Evolutionary conservation across 2,888 invertebrate genomes (phyloP), one percentile per base, ranked within the genome.

Genomic region (Microplitis deprimator): DNA sequence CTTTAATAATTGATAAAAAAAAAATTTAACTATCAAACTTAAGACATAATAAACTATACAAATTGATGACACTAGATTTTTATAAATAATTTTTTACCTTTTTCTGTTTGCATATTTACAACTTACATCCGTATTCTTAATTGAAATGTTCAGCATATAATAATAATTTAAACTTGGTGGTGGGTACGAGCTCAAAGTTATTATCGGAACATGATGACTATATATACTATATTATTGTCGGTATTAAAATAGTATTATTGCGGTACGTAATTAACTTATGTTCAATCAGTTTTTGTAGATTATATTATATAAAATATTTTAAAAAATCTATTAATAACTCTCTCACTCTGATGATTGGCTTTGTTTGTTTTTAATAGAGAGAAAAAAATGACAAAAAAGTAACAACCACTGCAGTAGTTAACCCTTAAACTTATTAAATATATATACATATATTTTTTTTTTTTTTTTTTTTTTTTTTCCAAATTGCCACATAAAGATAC

Each of bases 151-250:
- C 4, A 13, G 10, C 13, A 50, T 50, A 50, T 50, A 13, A 2
- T 4, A 8, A 50, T 50, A 50, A 50, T 13, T 13, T 50, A 38
- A 16, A 20, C 41, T 61, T 60, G 7, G 29, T 71, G 61, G 61
- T 71, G 29, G 72, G 29, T 29, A 29, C 50, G 61, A 77, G 72
- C 68, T 68, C 72, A 67, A 76, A 77, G 73, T 73, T 77, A 77
- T 73, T 77, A 77, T 77, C 76, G 76, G 60, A 72, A 72, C 62
- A 61, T 68, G 72, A 76, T 76, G 13, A 50, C 50, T 50, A 50
- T 50, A 13, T 76, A 67, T 39, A 29, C 69, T 20, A 64, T 64
- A 71, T 61, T 71, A n/a, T 38, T 20, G 59, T 71, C 16, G 71
- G 38, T 59, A 71, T 71, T 71, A 60, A 71, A 71, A 71, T 71